Base-by-base conservation (phyloP, 1,140 invertebrate genomes). In the Parasteatoda tepidariorum region DNA sequence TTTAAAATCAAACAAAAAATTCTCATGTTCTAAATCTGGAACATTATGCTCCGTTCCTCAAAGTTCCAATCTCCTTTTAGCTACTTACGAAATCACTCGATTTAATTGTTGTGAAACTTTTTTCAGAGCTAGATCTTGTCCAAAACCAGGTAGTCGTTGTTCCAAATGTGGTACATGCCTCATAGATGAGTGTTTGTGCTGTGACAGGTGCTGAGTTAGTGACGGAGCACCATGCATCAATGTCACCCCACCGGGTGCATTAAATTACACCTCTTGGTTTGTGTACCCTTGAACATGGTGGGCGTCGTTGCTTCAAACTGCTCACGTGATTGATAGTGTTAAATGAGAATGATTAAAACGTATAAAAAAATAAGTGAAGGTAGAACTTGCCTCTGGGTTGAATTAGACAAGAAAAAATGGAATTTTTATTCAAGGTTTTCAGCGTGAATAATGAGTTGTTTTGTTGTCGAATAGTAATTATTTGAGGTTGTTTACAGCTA, bases 161-260 rank as follows among this genome's bases (percentile, higher is more conserved):
- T 64, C 61, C 26, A 64, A 64, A 64, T 30, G 18, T 24, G n/a
- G 61, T 26, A 9, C 61, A 13, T 64, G 15, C 61, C 61, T 30
- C 26, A 5, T 6, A 31, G 26, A 64, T 64, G 61, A 64, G 26
- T 64, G 7, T 18, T 30, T 15, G 24, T 3, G 11, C 26, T 28
- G 26, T 64, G 61, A 64, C 61, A 64, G 61, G 61, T 64, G 61
- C 61, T 64, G 61, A 64, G 61, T 64, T 64, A 28, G 61, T 64
- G 61, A 64, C 26, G 61, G 28, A 9, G 11, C 11, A 28, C 24
- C 61, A 64, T 64, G 26, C 61, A 64, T 64, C 61, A 64, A 24
- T 64, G 61, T 64, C 61, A 64, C 7, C 61, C 26, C 9, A 64
- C 61, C 61, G 26, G 26, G 61, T 9, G 61, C 61, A 64, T 64